Percentiles rank a stretch among this genome's conserved stretches.
Evolutionary conservation across 2,797 vertebrate species (phyloP).

Genomic region (Clarias fuscus): DNA sequence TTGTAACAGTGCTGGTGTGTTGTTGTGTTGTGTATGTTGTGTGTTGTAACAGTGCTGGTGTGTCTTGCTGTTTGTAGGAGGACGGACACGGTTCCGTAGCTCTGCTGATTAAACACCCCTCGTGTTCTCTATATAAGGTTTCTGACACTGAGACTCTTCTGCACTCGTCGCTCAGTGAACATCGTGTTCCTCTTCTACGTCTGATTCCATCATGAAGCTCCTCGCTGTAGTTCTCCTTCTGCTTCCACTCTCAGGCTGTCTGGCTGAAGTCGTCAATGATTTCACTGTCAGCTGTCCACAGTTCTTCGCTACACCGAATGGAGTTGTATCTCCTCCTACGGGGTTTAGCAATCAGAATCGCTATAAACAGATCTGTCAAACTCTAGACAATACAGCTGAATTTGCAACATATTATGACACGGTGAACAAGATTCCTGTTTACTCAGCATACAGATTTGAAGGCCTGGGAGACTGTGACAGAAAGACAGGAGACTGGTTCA

Average conservation of each 20-base stretch:
- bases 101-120: too few relatives aligned
- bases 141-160: background rate
- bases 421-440: constrained; percentile 59
- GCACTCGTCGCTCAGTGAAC: background rate
- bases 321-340: background rate
- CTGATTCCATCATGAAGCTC: background rate
- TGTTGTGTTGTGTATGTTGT: too few relatives aligned
- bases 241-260: background rate
- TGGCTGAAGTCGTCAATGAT: background rate
- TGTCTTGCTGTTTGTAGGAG: too few relatives aligned
- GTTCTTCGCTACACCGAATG: background rate
- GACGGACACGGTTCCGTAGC: too few relatives aligned
- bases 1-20: too few relatives aligned
- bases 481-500: too few relatives aligned
- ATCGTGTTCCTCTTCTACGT: background rate
- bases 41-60: too few relatives aligned
- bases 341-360: background rate
- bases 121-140: background rate
- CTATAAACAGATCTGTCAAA: constrained; percentile 63
- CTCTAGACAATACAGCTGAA: rapidly evolving
- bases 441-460: constrained; percentile 30
- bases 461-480: too few relatives aligned
- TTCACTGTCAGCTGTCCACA: rapidly evolving
- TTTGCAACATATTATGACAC: constrained; percentile 65
- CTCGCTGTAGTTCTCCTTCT: background rate